A percentile compares a stretch with the other conserved stretches of the same genome.
phyloP scores from a whole-genome alignment of 2,888 invertebrate species.

The Apoderus coryli region DNA sequence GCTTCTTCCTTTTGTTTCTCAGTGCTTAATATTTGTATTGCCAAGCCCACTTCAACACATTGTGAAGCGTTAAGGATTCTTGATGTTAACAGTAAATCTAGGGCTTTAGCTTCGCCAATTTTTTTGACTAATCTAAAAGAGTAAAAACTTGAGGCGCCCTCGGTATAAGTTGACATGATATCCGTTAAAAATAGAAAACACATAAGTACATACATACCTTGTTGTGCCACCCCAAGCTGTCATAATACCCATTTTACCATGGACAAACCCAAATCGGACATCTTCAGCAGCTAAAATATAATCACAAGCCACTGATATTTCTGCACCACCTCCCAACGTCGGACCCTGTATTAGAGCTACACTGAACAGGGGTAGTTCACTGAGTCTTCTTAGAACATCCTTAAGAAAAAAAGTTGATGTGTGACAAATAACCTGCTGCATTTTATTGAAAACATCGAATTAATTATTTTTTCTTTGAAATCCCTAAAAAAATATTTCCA shows the following conservation, averaged over 20 bases:
- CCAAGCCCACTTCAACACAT: constrained; percentile 23
- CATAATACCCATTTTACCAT: constrained; percentile 27
- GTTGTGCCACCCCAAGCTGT: constrained; percentile 28
- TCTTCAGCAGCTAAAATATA: constrained; percentile 23
- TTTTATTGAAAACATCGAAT: no score
- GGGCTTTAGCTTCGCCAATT: constrained; percentile 23
- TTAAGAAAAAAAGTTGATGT: no score
- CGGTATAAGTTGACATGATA: no score
- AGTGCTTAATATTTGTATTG: constrained; percentile 19
- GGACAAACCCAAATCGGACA: constrained; percentile 26
- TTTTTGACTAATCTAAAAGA: constrained; percentile 23
- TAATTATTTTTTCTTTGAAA: no score
- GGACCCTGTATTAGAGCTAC: constrained; percentile 24
- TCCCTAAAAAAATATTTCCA: no score
- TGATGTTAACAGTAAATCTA: constrained; percentile 24
- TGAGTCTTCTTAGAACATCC: constrained; percentile 18
- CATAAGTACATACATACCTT: no score
- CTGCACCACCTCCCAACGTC: constrained; percentile 26
- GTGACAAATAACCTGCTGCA: no score
- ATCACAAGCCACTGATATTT: constrained; percentile 25
- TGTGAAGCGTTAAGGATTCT: constrained; percentile 24
- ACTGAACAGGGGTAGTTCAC: constrained; percentile 23
- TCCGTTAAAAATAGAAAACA: no score
- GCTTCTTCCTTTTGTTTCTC: constrained; percentile 18
- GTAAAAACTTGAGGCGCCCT: no score